A percentile compares a stretch with the other conserved stretches of the same genome.
Evolutionary conservation across 2,113 vertebrate genomes (phyloP).

Genomic region (Passer domesticus): DNA sequence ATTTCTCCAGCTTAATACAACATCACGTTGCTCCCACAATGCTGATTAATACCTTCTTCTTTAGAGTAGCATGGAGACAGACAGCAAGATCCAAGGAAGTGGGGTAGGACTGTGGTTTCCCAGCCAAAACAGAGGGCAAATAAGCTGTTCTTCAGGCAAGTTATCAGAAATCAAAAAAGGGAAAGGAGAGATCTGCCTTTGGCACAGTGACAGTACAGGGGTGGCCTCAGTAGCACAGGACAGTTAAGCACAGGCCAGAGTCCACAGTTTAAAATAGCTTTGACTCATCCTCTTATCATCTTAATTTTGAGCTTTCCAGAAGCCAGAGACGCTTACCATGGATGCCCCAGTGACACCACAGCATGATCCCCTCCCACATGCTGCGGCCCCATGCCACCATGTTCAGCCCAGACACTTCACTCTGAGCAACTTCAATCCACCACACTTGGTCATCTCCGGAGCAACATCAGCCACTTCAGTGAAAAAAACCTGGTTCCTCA

Average conservation of each 20-base stretch:
- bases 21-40: fast-evolving
- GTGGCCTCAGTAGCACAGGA: background rate
- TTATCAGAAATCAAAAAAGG: background rate
- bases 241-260: background rate
- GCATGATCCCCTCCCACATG: fast-evolving
- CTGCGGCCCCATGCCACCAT: fast-evolving
- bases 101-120: background rate
- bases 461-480: fast-evolving
- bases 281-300: background rate
- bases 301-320: background rate
- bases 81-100: background rate
- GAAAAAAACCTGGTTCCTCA: background rate
- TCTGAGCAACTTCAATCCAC: fast-evolving
- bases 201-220: background rate
- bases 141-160: background rate
- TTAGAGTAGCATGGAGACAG: background rate
- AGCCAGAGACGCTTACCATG: background rate
- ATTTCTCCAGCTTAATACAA: background rate
- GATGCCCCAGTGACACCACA: background rate
- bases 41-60: background rate
- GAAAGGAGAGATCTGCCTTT: background rate
- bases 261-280: background rate
- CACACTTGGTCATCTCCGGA: background rate
- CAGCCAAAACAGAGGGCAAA: background rate
- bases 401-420: fast-evolving